phyloP scores from a whole-genome alignment of 2,888 invertebrate genomes.

The Portevinia maculata region DNA sequence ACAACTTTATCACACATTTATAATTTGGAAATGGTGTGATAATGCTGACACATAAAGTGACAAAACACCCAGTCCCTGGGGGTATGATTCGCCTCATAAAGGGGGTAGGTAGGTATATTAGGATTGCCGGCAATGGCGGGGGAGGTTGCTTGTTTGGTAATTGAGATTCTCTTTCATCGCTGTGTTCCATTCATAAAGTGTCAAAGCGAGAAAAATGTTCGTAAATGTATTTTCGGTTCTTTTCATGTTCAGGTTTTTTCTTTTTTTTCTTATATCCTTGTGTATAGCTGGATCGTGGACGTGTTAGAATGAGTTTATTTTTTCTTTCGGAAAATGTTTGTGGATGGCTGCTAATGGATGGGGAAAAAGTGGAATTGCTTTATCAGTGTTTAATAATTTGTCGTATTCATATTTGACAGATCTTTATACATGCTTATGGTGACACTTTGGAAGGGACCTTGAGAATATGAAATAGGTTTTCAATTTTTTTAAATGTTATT shows the following conservation, averaged over 20 bases:
- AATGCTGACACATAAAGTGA: slow-evolving; percentile 73
- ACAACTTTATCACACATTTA: slow-evolving; percentile 73
- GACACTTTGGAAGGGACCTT: neutral
- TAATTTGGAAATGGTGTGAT: slow-evolving; percentile 74
- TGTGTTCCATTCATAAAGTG: slow-evolving; percentile 63
- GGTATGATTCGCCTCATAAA: slow-evolving; percentile 59
- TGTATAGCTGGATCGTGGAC: neutral
- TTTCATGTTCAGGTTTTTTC: no score
- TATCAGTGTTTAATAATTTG: neutral
- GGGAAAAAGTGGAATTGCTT: slow-evolving; percentile 3
- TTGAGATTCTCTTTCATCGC: slow-evolving; percentile 71
- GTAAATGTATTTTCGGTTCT: slow-evolving; percentile 70
- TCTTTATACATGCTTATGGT: neutral
- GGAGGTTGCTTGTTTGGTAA: slow-evolving; percentile 48
- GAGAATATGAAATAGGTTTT: neutral
- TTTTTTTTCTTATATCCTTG: slow-evolving; percentile 30
- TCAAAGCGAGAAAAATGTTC: slow-evolving; percentile 73
- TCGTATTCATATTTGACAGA: neutral
- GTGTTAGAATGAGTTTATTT: slow-evolving; percentile 3
- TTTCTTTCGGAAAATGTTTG: neutral
- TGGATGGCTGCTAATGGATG: slow-evolving; percentile 11
- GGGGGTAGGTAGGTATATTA: slow-evolving; percentile 40
- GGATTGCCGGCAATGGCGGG: slow-evolving; percentile 13
- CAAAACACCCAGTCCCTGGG: slow-evolving; percentile 67
- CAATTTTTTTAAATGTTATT: no score